Evolutionary conservation across 2,888 invertebrate species (phyloP), one percentile per base, ranked within the genome.

Genomic region (Coremacera marginata): DNA sequence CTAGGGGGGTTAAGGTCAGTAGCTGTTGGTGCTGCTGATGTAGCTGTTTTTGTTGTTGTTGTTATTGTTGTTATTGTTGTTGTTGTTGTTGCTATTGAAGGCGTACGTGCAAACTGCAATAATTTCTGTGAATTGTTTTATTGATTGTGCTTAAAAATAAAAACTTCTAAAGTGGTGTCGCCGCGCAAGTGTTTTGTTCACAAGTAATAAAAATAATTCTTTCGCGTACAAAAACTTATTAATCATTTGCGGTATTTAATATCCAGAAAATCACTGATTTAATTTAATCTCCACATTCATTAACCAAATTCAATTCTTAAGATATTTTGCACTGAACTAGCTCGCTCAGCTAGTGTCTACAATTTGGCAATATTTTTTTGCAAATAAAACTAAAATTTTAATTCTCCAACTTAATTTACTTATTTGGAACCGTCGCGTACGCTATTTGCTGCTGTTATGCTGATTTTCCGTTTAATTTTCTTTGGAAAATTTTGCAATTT

Each of bases 1-100:
- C 27, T 25, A 51, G 14, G 27, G 19, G 68, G 68, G 68, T 68
- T 51, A 68, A 8, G 19, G 68, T 27, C 68, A 68, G 68, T 22
- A 51, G 11, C 67, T 25, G 67, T 49, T 37, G 65, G n/a, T 65
- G 37, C 31, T n/a, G 37, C 37, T 34, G 27, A 22, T n/a, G 4
- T 65, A 65, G 34, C 34, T 34, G 37, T 65, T 65, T 9, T 11
- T 19, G 44, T 44, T 63, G 9, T 14, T 63, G 63, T n/a, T n/a
- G n/a, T n/a, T n/a, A n/a, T n/a, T n/a, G n/a, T 37, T 22, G 22
- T 25, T 19, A 27, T 25, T 49, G 49, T 8, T 68, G 49, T 37
- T 22, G 22, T 25, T 19, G 51, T 25, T 49, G 49, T 8, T 68
- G 49, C 9, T 14, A n/a, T 63, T 63, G 63, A 16, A 34, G 63